These are phyloP conservation scores for Venturia canescens DNA, from an alignment of 1,140 invertebrate genomes.

Conservation along the genomic window DNA sequence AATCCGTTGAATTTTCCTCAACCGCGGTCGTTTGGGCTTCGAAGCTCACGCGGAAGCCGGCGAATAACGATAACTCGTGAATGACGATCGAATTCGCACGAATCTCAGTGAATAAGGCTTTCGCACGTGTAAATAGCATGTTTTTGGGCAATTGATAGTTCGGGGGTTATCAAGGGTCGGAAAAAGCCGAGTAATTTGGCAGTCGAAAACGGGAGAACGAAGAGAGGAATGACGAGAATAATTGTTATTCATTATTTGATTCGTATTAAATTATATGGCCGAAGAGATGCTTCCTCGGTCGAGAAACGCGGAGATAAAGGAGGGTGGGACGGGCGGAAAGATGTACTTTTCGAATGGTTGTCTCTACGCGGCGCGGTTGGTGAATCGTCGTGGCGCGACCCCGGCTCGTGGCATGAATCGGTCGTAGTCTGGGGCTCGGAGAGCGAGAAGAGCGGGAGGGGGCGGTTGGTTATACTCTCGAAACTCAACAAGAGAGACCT, in stretches of 20 bases:
- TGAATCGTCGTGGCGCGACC: conserved; percentile 27
- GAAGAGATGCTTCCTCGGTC: neutral
- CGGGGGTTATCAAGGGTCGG: neutral
- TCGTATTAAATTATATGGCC: conserved; percentile 27
- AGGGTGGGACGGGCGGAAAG: neutral
- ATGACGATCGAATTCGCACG: too few species aligned
- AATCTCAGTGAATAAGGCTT: too few species aligned
- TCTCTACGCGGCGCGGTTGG: neutral
- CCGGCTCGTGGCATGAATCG: conserved; percentile 32
- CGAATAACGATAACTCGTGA: too few species aligned
- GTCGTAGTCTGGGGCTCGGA: conserved; percentile 10
- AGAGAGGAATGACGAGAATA: neutral
- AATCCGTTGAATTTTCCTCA: neutral
- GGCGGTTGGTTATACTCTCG: conserved; percentile 24
- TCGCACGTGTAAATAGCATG: too few species aligned
- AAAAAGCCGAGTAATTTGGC: neutral
- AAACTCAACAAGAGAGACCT: conserved; percentile 34
- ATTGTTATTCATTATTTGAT: conserved; percentile 35
- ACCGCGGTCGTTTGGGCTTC: too few species aligned
- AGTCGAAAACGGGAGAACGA: neutral
- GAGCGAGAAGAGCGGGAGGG: neutral
- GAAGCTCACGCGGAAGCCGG: too few species aligned
- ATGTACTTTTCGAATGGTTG: conserved; percentile 25
- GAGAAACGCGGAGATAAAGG: conserved; percentile 16
- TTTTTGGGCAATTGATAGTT: neutral